Evolutionary conservation across 37 sponge, comb jelly and placozoan genomes (phyloP).

Genomic region (Ephydatia muelleri): DNA sequence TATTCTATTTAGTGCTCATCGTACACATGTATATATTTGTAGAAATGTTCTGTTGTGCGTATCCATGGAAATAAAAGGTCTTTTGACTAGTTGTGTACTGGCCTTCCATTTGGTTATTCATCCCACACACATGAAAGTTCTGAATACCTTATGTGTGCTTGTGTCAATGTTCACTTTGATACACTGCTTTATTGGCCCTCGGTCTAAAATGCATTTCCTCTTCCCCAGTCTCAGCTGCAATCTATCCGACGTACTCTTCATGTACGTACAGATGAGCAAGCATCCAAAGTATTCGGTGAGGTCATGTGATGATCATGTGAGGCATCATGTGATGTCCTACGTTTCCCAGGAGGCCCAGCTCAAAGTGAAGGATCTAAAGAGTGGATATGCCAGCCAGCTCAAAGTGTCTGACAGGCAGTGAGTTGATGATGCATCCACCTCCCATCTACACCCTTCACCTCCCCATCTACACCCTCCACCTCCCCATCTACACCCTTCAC

Average conservation of each 20-base stretch:
- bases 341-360: slow-evolving; percentile 43
- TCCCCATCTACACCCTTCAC: too few relatives aligned
- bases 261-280: slow-evolving; percentile 18
- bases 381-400: slow-evolving; percentile 2
- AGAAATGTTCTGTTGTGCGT: too few relatives aligned
- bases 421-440: background rate
- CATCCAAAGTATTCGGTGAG: slow-evolving; percentile 56
- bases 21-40: too few relatives aligned
- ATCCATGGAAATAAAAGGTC: too few relatives aligned
- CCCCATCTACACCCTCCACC: too few relatives aligned
- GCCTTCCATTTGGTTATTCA: too few relatives aligned
- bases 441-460: too few relatives aligned
- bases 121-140: background rate
- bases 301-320: background rate
- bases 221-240: slow-evolving; percentile 57
- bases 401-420: slow-evolving; percentile 33
- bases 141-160: background rate
- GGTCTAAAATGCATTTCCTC: too few relatives aligned
- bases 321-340: background rate
- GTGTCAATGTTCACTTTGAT: background rate
- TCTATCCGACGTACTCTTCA: slow-evolving; percentile 42
- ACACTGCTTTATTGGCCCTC: too few relatives aligned
- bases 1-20: too few relatives aligned
- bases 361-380: slow-evolving; percentile 20
- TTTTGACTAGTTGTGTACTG: too few relatives aligned